Evolutionary conservation across 2,888 invertebrate species (phyloP), one percentile per base, ranked within the genome.

Genomic region (Phasia obesa): DNA sequence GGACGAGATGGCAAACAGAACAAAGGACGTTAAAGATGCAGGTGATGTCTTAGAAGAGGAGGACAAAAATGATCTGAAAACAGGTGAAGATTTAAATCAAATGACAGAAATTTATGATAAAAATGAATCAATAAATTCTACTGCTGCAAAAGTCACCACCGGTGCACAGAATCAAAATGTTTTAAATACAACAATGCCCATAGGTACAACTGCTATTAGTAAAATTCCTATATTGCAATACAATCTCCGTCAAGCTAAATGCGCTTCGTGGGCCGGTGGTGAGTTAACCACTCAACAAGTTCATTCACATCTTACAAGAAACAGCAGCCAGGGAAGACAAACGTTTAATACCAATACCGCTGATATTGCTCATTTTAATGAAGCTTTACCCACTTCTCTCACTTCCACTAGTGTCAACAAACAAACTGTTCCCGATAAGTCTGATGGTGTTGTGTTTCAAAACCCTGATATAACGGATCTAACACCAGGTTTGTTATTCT

Each of bases 221-320:
- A 94, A 94, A 91, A 95, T 95, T 88, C 95, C 95, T 77, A 93
- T 95, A 74, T 87, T 90, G 42, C 90, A 89, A 83, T 93, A 94
- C 35, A 93, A 92, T 87, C 92, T 93, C 85, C 91, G 94, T 53
- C 92, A 95, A 67, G 94, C 94, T 82, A 95, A 95, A 90, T 95
- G 95, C 91, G 94, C 94, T 89, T 94, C 95, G 38, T 94, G 95
- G 95, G 94, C 94, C 77, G 93, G 93, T 87, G 93, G 93, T 42
- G 93, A 93, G 85, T 75, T 81, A 49, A 62, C 53, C 15, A 19
- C 60, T 13, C 77, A 65, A 47, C 70, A 70, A 62, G 65, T 55
- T 49, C 60, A 55, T n/a, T 51, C 44, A 25, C 57, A 60, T 31
- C 60, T 80, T 17, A 38, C 53, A 47, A 51, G 67, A 69, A 73